Conservation (phyloP, 2,797 vertebrate genomes). For the Prionace glauca region DNA sequence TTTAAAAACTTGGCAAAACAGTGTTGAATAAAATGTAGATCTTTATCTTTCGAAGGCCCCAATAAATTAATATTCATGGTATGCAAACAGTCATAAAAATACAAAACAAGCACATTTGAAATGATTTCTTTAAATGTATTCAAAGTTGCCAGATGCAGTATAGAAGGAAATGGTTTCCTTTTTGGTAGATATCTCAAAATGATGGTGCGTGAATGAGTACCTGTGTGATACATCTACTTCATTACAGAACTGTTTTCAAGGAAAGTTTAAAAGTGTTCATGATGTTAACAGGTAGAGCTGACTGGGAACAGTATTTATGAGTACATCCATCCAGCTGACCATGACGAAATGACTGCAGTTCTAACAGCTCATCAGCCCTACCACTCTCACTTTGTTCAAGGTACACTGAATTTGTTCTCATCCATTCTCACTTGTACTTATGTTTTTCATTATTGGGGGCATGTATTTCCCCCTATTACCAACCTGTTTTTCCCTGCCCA, state of each 20-base stretch:
- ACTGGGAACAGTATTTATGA: slow-evolving; percentile 97
- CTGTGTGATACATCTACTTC: background rate
- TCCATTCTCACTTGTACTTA: background rate
- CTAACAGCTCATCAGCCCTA: slow-evolving; percentile 92
- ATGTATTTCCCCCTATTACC: background rate
- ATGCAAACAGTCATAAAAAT: slow-evolving; percentile 3
- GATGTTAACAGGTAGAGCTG: slow-evolving; percentile 84
- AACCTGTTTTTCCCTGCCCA: background rate
- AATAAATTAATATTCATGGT: background rate
- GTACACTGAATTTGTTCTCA: slow-evolving; percentile 53
- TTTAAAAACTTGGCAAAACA: background rate
- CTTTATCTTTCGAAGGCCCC: background rate
- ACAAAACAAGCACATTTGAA: background rate
- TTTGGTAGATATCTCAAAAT: background rate
- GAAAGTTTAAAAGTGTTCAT: slow-evolving; percentile 13
- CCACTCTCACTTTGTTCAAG: slow-evolving; percentile 93
- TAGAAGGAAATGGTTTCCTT: background rate
- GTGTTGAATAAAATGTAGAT: background rate
- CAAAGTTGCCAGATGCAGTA: background rate
- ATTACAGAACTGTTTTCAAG: background rate
- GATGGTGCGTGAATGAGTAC: background rate
- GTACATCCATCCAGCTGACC: slow-evolving; percentile 92
- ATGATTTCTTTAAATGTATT: background rate
- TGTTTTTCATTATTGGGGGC: background rate
- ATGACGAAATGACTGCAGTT: slow-evolving; percentile 93